Evolutionary conservation across 2,888 invertebrate species (phyloP).

Genomic region (Drosophila seclusa): DNA sequence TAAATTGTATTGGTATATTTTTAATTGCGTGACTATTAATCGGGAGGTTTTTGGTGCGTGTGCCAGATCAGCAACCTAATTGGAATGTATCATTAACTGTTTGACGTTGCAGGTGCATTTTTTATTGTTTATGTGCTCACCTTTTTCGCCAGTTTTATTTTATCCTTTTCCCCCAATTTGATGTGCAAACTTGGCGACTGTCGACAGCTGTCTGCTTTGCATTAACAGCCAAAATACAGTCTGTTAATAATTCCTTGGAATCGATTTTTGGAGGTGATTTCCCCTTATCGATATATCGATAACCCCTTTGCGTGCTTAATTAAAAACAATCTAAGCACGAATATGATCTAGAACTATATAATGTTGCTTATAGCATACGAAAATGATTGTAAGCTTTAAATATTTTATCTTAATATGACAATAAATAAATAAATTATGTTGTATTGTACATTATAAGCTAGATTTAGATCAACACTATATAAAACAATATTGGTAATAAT

Average conservation of each 20-base stretch:
- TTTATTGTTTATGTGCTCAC: neutral
- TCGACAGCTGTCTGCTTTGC: neutral
- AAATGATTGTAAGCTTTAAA: too few species aligned
- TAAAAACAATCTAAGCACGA: too few species aligned
- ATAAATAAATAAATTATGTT: too few species aligned
- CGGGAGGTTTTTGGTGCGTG: neutral
- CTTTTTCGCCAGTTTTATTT: neutral
- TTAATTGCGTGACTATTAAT: neutral
- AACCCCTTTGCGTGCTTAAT: too few species aligned
- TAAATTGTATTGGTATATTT: neutral
- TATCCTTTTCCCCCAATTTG: neutral
- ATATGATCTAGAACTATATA: neutral
- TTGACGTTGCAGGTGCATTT: neutral
- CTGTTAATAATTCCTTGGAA: neutral
- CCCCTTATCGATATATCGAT: neutral
- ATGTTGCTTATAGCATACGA: too few species aligned
- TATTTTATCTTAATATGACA: too few species aligned
- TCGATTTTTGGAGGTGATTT: neutral
- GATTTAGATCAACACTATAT: neutral
- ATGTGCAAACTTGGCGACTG: neutral
- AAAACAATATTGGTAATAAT: neutral
- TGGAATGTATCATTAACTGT: neutral
- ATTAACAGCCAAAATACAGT: neutral
- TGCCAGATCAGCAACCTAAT: neutral
- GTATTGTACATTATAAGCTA: too few species aligned